A percentile compares a stretch with the other conserved stretches of the same genome.
Conservation (phyloP, 2,888 invertebrate species). For the Gymnocheta viridis region DNA sequence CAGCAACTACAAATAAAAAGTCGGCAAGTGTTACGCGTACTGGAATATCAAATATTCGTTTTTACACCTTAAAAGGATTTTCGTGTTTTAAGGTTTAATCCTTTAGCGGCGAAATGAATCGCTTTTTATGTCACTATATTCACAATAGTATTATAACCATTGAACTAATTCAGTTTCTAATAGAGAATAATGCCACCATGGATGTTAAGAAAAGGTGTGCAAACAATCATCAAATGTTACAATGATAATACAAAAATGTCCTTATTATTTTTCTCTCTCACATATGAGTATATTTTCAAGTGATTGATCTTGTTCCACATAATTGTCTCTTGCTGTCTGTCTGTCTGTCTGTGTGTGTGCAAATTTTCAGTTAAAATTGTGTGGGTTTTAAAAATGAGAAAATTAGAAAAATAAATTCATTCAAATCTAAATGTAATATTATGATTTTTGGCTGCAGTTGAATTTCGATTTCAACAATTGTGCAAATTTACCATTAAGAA, state of each 20-base stretch:
- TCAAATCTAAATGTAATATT: too few relatives aligned
- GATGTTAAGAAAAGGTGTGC: slow-evolving; percentile 81
- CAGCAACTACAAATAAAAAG: slow-evolving; percentile 4
- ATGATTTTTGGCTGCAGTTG: not conserved
- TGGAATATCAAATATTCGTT: not conserved
- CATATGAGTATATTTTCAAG: not conserved
- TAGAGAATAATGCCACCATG: slow-evolving; percentile 79
- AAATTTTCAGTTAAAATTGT: slow-evolving; percentile 4
- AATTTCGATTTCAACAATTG: too few relatives aligned
- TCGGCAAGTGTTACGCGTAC: not conserved
- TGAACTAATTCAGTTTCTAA: slow-evolving; percentile 82
- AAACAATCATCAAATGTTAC: not conserved
- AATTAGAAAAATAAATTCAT: too few relatives aligned
- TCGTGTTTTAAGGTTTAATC: slow-evolving; percentile 42
- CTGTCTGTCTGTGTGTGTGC: not conserved
- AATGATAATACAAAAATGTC: not conserved
- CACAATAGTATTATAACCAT: slow-evolving; percentile 81
- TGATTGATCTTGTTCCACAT: not conserved
- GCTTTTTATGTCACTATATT: slow-evolving; percentile 76
- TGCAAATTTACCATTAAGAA: too few relatives aligned
- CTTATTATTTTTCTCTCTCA: slow-evolving; percentile 1
- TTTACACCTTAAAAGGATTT: slow-evolving; percentile 20
- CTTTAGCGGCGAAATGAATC: slow-evolving; percentile 76
- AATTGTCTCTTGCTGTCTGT: not conserved
- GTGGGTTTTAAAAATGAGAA: not conserved